Conservation (phyloP, 64 coral and sea anemone genomes). For the Stichodactyla mertensii region DNA sequence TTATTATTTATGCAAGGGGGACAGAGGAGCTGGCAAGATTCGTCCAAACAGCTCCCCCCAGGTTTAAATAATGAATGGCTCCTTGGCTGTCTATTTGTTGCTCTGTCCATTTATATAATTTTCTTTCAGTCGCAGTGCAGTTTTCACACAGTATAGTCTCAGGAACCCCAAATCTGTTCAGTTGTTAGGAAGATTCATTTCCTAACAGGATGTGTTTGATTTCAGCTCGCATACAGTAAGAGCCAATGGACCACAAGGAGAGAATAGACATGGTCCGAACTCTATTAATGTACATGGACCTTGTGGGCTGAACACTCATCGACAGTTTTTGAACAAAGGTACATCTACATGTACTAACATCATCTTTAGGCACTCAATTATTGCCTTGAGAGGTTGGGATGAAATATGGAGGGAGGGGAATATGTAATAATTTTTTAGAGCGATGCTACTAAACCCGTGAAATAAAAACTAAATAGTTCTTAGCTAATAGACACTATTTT, state of each 20-base stretch:
- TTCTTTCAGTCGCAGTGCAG: too few species aligned
- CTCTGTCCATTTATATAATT: too few species aligned
- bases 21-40: too few species aligned
- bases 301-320: not conserved
- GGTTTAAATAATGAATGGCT: too few species aligned
- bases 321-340: slow-evolving; percentile 34
- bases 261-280: slow-evolving; percentile 22
- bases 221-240: not conserved
- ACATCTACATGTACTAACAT: not conserved
- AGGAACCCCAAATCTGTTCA: not conserved
- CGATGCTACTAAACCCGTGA: too few species aligned
- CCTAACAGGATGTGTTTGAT: slow-evolving; percentile 13
- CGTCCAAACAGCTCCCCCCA: too few species aligned
- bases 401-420: not conserved
- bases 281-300: not conserved
- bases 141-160: too few species aligned
- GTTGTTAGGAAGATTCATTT: not conserved
- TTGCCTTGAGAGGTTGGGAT: not conserved
- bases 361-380: not conserved
- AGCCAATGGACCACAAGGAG: slow-evolving; percentile 5
- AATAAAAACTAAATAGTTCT: too few species aligned
- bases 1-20: too few species aligned
- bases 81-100: too few species aligned
- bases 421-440: not conserved
- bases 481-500: too few species aligned